Evolutionary conservation across 2,888 invertebrate species (phyloP).

Genomic region (Rhodophaea formosa): DNA sequence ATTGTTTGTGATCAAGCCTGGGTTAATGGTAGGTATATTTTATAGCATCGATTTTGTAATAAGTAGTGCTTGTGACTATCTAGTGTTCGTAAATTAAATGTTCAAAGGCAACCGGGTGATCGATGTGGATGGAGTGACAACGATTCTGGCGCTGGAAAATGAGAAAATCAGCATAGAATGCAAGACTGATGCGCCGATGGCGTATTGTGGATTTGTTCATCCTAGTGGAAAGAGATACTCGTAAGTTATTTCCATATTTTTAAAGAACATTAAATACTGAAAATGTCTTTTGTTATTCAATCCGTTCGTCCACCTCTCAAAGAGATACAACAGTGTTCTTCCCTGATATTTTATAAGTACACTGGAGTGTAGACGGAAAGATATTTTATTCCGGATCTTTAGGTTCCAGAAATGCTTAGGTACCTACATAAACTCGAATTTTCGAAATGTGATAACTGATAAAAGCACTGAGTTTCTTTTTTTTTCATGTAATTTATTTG

Average conservation of each 20-base stretch:
- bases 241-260: constrained; percentile 46
- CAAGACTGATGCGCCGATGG: constrained; percentile 57
- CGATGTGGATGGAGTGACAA: constrained; percentile 50
- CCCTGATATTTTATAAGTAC: too few relatives aligned
- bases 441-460: too few relatives aligned
- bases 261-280: too few relatives aligned
- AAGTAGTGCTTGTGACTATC: neutral
- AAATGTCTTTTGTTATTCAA: too few relatives aligned
- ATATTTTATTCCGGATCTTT: too few relatives aligned
- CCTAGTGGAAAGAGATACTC: constrained; percentile 68
- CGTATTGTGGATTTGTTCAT: constrained; percentile 70
- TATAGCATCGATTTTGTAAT: neutral
- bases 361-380: too few relatives aligned
- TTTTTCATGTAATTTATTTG: too few relatives aligned
- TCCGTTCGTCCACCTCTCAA: too few relatives aligned
- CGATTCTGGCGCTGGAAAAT: constrained; percentile 60
- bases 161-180: constrained; percentile 62
- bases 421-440: too few relatives aligned
- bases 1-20: constrained; percentile 1
- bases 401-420: too few relatives aligned
- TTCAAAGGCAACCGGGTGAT: constrained; percentile 59
- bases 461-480: too few relatives aligned
- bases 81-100: neutral
- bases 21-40: constrained; percentile 5
- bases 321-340: too few relatives aligned